Percentiles rank a stretch among this genome's conserved stretches.
Evolutionary conservation across 2,113 vertebrate species (phyloP).

Genomic region (Rhegmatorhina hoffmannsi): DNA sequence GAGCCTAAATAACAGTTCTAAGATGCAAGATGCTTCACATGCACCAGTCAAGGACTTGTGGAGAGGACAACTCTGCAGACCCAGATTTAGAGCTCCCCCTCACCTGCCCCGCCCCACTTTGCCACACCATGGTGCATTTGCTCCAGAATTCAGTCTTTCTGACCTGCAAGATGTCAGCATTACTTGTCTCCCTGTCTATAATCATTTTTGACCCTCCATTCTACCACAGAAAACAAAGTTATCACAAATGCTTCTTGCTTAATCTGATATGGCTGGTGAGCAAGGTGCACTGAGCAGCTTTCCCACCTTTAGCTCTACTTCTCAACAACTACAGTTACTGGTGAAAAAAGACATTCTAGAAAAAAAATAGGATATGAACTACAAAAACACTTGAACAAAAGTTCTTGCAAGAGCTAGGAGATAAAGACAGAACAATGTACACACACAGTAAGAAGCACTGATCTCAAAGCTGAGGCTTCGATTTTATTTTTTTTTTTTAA

Average conservation of each 20-base stretch:
- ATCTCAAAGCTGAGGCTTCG: background rate
- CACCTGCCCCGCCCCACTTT: background rate
- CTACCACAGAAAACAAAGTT: background rate
- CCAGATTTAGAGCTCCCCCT: background rate
- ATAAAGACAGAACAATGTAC: background rate
- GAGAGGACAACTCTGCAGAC: background rate
- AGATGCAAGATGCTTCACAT: background rate
- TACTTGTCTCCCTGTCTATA: background rate
- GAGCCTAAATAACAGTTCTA: background rate
- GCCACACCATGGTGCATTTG: rapidly evolving
- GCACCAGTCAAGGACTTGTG: background rate
- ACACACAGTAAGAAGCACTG: background rate
- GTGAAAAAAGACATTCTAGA: background rate
- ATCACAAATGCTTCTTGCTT: rapidly evolving
- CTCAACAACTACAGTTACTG: background rate
- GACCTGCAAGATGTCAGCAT: background rate
- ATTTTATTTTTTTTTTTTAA: background rate
- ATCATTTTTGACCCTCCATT: background rate
- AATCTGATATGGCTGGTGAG: background rate
- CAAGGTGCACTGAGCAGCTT: background rate
- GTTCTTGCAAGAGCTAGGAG: background rate
- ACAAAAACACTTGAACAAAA: background rate
- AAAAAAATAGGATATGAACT: background rate
- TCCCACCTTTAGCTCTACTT: background rate
- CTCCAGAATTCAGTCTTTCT: background rate